These are phyloP conservation scores for Lithobates pipiens DNA, from an alignment of 2,797 vertebrate genomes.

Conservation along the genomic window DNA sequence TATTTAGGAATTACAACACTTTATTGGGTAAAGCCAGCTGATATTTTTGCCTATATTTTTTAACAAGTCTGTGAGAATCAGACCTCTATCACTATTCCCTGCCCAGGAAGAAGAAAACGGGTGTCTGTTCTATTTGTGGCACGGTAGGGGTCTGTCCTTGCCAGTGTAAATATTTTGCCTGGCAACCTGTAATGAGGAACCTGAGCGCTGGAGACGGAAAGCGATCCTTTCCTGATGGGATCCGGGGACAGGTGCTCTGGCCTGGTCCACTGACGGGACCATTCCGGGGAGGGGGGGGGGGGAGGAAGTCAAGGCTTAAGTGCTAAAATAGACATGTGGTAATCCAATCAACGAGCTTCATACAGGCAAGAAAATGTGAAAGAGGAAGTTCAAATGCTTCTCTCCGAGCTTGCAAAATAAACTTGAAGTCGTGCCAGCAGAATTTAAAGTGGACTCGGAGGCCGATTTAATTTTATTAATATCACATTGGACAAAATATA, in stretches of 20 bases:
- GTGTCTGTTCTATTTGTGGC: not conserved
- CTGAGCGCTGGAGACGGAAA: not conserved
- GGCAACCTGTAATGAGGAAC: slow-evolving; percentile 27
- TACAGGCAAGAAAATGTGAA: slow-evolving; percentile 6
- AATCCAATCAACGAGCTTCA: slow-evolving; percentile 19
- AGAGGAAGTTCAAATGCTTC: slow-evolving; percentile 14
- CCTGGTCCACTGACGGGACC: not conserved
- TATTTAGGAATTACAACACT: too few relatives aligned
- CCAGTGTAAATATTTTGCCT: slow-evolving; percentile 35
- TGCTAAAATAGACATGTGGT: slow-evolving; percentile 44
- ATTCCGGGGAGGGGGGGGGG: not conserved
- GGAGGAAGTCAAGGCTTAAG: slow-evolving; percentile 47
- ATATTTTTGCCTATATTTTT: too few relatives aligned
- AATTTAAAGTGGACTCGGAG: slow-evolving; percentile 6
- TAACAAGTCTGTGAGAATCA: not conserved
- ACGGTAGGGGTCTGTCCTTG: not conserved
- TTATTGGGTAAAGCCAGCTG: not conserved
- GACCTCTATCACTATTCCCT: not conserved
- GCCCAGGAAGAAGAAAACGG: not conserved
- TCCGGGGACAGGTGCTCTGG: slow-evolving; percentile 6
- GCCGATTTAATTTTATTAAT: not conserved
- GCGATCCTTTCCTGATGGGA: slow-evolving; percentile 4
- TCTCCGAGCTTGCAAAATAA: slow-evolving; percentile 7
- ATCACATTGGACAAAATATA: not conserved
- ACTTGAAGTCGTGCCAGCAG: not conserved